Base-by-base conservation (phyloP, 2,888 invertebrate genomes). In the Epirrhoe tristata region DNA sequence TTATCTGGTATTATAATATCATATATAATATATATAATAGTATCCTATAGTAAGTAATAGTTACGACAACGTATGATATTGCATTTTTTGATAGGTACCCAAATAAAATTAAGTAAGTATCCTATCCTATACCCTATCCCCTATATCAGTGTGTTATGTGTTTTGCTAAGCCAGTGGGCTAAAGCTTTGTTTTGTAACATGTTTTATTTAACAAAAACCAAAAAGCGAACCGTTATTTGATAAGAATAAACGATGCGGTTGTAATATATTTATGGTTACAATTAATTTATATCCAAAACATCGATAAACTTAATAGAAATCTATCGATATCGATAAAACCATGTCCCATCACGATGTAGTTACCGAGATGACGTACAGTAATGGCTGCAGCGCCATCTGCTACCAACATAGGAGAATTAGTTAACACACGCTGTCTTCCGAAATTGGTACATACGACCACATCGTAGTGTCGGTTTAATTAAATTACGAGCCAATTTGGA, bases 351-450 rank as follows among this genome's bases (percentile, higher is more conserved):
- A 56, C 85, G 87, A 81, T 60, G 74, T 76, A 78, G 81, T 84
- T 82, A 75, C 77, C 74, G 80, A 87, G 88, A 90, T 92, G 91
- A 92, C 90, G 85, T 89, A 92, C 90, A 88, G 91, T 92, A 91
- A 92, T 91, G 88, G 89, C 75, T 78, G 83, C 81, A 83, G 75
- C 82, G 81, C 86, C 91, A 90, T 89, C 89, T 91, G 91, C 78
- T 82, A 78, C 86, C 85, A 82, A 79, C 86, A 82, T 77, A 77
- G 79, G 80, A 80, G 84, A 87, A 89, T 89, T 89, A 89, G 86
- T 83, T 78, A 77, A 72, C 80, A 80, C 79, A 79, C 81, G 81
- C 80, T 82, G 80, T 84, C 86, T 86, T 84, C 77, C 79, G 73
- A 78, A 81, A 74, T 72, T 72, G 70, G 73, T 69, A 68, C 68